A percentile compares a stretch with the other conserved stretches of the same genome.
These are phyloP conservation scores for Festucalex cinctus DNA, from an alignment of 2,113 vertebrate species.

Conservation along the genomic window DNA sequence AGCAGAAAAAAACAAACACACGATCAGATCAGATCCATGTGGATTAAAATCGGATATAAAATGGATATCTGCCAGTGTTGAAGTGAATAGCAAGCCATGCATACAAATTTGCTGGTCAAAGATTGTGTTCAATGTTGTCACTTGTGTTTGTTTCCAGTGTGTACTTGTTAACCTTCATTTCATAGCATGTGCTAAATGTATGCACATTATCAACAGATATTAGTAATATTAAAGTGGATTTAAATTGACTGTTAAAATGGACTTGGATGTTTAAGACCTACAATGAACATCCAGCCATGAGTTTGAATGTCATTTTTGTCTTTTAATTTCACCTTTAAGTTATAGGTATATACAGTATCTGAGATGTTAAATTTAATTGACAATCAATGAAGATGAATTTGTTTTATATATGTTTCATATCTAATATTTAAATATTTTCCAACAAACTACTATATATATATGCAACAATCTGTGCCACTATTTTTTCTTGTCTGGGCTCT, in stretches of 20 bases:
- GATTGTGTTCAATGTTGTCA: not conserved
- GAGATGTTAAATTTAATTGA: not conserved
- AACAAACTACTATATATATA: not conserved
- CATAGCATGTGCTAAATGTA: not conserved
- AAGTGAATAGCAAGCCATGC: not conserved
- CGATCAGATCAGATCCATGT: no score
- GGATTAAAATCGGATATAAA: no score
- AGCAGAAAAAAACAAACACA: no score
- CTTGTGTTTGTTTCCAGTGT: not conserved
- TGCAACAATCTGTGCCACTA: constrained; percentile 39
- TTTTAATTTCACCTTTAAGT: not conserved
- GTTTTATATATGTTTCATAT: not conserved
- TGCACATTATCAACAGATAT: not conserved
- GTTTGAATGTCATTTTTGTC: not conserved
- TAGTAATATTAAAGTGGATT: not conserved
- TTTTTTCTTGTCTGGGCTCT: constrained; percentile 52
- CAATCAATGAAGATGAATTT: not conserved
- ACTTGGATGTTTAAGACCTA: not conserved
- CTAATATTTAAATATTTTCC: not conserved
- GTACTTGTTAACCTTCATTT: not conserved
- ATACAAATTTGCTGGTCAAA: not conserved
- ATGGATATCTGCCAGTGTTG: not conserved
- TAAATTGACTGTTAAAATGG: not conserved
- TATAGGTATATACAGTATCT: not conserved
- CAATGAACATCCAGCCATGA: not conserved